Percentiles rank a stretch among this genome's conserved stretches.
phyloP scores from a whole-genome alignment of 2,797 vertebrate genomes.

The Chelon labrosus region DNA sequence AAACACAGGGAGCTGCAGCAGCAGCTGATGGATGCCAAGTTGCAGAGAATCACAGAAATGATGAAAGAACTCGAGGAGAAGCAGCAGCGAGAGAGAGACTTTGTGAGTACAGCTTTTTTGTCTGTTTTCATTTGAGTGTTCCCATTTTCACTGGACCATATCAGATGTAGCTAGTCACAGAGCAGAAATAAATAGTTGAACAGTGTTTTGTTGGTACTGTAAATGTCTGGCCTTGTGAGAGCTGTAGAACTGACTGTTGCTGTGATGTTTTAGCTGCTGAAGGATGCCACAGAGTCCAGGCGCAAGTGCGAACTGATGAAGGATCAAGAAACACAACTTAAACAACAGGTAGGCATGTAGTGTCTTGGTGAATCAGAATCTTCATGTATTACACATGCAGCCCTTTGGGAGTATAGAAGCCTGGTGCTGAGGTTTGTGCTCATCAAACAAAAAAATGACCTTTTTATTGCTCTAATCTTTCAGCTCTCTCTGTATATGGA shows the following conservation, averaged over 20 bases:
- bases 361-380: background rate
- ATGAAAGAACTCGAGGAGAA: slow-evolving; percentile 98
- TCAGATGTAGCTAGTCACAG: background rate
- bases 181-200: background rate
- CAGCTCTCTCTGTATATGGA: slow-evolving; percentile 99
- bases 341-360: slow-evolving; percentile 89
- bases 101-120: slow-evolving; percentile 87
- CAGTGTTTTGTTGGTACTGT: background rate
- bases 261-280: slow-evolving; percentile 88
- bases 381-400: too few relatives aligned
- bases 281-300: slow-evolving; percentile 95
- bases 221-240: background rate
- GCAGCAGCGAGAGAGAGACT: slow-evolving; percentile 94
- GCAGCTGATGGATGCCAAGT: slow-evolving; percentile 96
- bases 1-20: slow-evolving; percentile 99
- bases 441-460: background rate
- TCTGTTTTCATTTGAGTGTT: background rate
- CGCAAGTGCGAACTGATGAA: slow-evolving; percentile 98
- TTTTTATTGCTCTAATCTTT: background rate
- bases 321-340: slow-evolving; percentile 96
- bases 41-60: slow-evolving; percentile 95
- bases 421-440: background rate
- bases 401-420: background rate
- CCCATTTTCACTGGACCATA: background rate
- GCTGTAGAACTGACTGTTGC: slow-evolving; percentile 8